These are phyloP conservation scores for Lycocorax pyrrhopterus DNA, from an alignment of 2,113 vertebrate species.

Conservation along the genomic window DNA sequence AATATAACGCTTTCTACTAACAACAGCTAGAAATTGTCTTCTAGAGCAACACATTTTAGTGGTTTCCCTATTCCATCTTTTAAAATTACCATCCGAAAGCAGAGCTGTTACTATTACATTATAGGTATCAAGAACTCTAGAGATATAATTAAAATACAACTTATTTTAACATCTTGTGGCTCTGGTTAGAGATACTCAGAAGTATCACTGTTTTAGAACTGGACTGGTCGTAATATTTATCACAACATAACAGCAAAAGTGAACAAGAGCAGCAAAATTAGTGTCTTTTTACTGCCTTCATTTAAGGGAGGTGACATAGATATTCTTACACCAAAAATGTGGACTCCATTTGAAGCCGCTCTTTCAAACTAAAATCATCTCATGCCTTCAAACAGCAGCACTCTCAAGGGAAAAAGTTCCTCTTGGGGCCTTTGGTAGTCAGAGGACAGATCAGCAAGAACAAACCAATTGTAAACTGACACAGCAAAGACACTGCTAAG, in stretches of 20 bases:
- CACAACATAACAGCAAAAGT: neutral
- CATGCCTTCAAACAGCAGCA: neutral
- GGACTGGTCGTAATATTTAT: accelerated
- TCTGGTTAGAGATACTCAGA: neutral
- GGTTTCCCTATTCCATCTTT: neutral
- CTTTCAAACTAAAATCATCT: neutral
- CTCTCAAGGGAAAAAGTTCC: neutral
- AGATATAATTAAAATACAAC: neutral
- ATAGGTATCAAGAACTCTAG: neutral
- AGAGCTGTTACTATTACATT: neutral
- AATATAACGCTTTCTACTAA: neutral
- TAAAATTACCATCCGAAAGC: neutral
- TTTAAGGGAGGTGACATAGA: neutral
- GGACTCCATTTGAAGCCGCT: neutral
- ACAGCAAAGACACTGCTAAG: neutral
- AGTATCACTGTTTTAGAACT: neutral
- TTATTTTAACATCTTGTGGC: neutral
- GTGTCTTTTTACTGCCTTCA: neutral
- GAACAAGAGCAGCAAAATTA: neutral
- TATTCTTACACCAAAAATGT: neutral
- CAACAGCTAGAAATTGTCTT: neutral
- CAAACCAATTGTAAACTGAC: neutral
- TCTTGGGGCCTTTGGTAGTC: neutral
- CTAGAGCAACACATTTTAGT: neutral
- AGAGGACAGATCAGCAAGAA: neutral